Percentiles rank a stretch among this genome's conserved stretches.
Conservation (phyloP, 2,888 invertebrate species). For the Dendrolimus houi region DNA sequence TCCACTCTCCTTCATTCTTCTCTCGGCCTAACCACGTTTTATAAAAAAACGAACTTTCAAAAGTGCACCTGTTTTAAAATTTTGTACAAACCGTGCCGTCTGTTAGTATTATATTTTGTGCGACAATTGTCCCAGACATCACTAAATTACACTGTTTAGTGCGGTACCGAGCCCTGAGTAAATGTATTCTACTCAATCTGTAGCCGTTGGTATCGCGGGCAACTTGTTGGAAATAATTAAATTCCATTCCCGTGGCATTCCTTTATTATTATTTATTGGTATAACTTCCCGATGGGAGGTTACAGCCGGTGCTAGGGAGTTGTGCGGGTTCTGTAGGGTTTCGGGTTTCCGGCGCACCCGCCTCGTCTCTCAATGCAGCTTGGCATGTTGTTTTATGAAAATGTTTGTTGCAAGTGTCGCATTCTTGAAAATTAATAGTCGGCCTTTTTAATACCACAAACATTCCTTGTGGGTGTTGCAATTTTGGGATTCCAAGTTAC, state of each 20-base stretch:
- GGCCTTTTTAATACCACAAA: not conserved
- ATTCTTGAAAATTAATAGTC: not conserved
- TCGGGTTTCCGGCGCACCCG: not conserved
- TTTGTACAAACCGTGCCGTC: no score
- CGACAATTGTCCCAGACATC: not conserved
- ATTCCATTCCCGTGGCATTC: slow-evolving; percentile 42
- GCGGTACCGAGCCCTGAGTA: not conserved
- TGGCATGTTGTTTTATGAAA: slow-evolving; percentile 31
- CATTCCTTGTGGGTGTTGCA: not conserved
- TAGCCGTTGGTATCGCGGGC: slow-evolving; percentile 10
- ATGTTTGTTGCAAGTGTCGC: slow-evolving; percentile 21
- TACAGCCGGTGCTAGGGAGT: slow-evolving; percentile 6
- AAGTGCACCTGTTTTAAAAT: no score
- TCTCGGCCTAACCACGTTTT: no score
- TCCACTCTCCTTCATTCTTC: no score
- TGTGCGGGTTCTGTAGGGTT: slow-evolving; percentile 4
- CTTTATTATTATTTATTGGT: slow-evolving; percentile 47
- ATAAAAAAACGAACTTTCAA: no score
- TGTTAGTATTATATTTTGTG: not conserved
- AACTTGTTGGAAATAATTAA: slow-evolving; percentile 48
- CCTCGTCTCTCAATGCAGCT: not conserved
- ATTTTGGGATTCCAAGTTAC: not conserved
- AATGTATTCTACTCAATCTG: not conserved
- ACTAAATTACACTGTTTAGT: not conserved
- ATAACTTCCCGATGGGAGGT: slow-evolving; percentile 8